Evolutionary conservation across 2,888 invertebrate species (phyloP), one percentile per base, ranked within the genome.

Genomic region (Podabrus alpinus): DNA sequence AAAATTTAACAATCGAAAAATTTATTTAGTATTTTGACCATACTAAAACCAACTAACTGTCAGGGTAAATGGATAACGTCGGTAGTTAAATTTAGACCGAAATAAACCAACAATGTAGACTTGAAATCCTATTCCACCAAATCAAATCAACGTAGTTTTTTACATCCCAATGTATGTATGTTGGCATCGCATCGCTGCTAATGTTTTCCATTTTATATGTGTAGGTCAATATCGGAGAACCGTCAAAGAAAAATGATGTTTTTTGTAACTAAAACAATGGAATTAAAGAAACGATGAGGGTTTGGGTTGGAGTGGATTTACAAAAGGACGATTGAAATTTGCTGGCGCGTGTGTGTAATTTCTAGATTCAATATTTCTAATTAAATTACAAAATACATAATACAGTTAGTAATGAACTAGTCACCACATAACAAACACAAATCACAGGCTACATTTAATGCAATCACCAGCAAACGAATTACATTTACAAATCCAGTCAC

Each of bases 381-480:
- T 74, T 75, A 73, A 75, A 73, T 77, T 74, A 77, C 72, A 77
- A 75, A 70, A 73, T 72, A 78, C 71, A 76, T 80, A 79, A 79
- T 78, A 73, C 74, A 70, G 75, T 74, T 71, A 77, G 78, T 80
- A 81, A 81, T 78, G 79, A 80, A 80, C 77, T 80, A 76, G 79
- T 78, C 79, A 77, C 77, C 80, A 76, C 79, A 80, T 76, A 79
- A 81, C 81, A 81, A 82, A 82, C 81, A 80, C 79, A 81, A 81
- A 81, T 82, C 82, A 80, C 76, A 77, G 78, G 76, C 77, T 79
- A 80, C 80, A 80, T 82, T 82, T 81, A 81, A 81, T 78, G 77
- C 79, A 80, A 80, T 82, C 81, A 80, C 77, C 76, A 75, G 78
- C 78, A 79, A 81, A 78, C 79, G 80, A 82, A 82, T 83, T 83